Evolutionary conservation across 2,797 vertebrate genomes (phyloP).

Genomic region (Echeneis naucrates): DNA sequence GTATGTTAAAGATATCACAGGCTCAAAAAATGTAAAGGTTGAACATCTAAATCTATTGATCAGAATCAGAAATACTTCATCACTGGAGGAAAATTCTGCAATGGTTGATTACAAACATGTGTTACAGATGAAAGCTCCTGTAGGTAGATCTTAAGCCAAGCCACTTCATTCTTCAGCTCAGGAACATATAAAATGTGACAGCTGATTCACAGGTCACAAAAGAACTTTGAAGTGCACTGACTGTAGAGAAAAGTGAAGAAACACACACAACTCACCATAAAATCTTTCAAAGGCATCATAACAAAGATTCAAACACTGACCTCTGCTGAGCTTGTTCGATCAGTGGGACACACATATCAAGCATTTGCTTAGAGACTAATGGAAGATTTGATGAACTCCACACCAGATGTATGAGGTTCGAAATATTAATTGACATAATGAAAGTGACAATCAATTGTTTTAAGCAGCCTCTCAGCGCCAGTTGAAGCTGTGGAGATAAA

Average conservation of each 20-base stretch:
- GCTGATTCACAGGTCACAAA: not conserved
- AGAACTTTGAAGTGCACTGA: not conserved
- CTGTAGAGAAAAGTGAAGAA: not conserved
- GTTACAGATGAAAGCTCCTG: not conserved
- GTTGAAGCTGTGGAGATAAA: not conserved
- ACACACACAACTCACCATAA: not conserved
- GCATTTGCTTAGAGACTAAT: constrained; percentile 53
- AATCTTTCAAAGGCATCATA: constrained; percentile 28
- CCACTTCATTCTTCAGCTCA: not conserved
- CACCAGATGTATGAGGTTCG: not conserved
- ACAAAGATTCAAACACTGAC: constrained; percentile 40
- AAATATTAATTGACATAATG: not conserved
- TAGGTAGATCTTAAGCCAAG: not conserved
- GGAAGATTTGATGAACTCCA: constrained; percentile 30
- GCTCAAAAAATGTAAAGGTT: no score
- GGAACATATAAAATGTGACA: not conserved
- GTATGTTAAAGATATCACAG: no score
- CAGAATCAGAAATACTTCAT: not conserved
- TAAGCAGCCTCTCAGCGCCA: no score
- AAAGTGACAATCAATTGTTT: no score
- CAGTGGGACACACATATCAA: constrained; percentile 46
- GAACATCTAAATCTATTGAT: not conserved
- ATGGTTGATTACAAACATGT: no score
- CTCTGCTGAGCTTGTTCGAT: constrained; percentile 35
- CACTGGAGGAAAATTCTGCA: no score